These are phyloP conservation scores for Pterostichus niger DNA, from an alignment of 2,888 invertebrate species.

Conservation along the genomic window DNA sequence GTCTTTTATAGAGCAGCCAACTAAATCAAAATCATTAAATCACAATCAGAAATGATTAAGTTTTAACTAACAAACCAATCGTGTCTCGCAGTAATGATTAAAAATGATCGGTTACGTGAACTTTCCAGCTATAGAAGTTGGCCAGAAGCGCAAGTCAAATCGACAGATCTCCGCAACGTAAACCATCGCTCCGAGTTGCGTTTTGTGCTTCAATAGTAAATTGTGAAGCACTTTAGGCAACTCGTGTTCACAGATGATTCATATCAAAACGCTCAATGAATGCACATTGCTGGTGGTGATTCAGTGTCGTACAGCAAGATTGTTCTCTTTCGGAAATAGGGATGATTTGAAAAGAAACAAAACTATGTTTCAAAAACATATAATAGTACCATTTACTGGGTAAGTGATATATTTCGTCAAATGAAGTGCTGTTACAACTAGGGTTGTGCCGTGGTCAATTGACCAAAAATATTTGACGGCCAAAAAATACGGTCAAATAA, in stretches of 20 bases:
- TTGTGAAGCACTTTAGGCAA: slow-evolving; percentile 63
- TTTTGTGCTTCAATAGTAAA: slow-evolving; percentile 43
- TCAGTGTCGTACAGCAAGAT: slow-evolving; percentile 1
- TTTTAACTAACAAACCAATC: slow-evolving; percentile 27
- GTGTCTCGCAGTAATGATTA: slow-evolving; percentile 17
- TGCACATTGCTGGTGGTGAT: not conserved
- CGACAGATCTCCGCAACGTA: slow-evolving; percentile 45
- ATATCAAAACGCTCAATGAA: slow-evolving; percentile 51
- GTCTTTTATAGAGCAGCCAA: not conserved
- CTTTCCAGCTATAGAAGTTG: slow-evolving; percentile 29
- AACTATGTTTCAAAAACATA: no score
- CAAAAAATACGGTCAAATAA: no score
- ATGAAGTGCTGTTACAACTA: no score
- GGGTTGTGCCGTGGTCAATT: no score
- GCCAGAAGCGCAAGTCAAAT: slow-evolving; percentile 40
- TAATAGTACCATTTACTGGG: no score
- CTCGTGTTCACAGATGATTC: slow-evolving; percentile 59
- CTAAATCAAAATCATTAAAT: not conserved
- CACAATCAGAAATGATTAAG: not conserved
- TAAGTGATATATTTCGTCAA: no score
- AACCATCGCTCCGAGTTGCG: slow-evolving; percentile 1
- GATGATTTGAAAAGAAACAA: no score
- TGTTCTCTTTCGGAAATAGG: not conserved
- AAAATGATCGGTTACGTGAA: slow-evolving; percentile 57
- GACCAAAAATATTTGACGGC: no score